Evolutionary conservation across 2,888 invertebrate genomes (phyloP).

Genomic region (Drosophila parthenogenetica): DNA sequence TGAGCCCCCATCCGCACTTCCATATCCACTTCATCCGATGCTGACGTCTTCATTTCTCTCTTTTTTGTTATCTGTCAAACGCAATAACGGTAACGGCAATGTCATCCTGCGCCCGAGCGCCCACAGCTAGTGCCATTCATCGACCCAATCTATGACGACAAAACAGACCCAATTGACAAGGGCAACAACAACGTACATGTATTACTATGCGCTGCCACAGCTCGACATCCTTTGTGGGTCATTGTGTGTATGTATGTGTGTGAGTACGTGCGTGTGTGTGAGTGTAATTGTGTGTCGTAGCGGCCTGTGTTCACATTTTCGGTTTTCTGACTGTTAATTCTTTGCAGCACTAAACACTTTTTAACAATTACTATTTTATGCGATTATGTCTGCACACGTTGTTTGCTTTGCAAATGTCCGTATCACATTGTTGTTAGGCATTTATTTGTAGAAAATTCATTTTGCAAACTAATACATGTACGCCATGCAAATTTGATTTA

Average conservation of each 20-base stretch:
- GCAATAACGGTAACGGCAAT: conserved; percentile 49
- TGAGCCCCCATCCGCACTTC: conserved; percentile 56
- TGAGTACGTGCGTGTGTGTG: conserved; percentile 19
- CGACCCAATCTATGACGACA: conserved; percentile 71
- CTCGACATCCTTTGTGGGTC: conserved; percentile 67
- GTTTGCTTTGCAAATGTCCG: not conserved
- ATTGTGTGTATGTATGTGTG: conserved; percentile 43
- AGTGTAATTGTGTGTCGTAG: conserved; percentile 26
- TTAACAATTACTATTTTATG: not conserved
- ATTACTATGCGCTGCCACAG: conserved; percentile 49
- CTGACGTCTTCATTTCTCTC: conserved; percentile 66
- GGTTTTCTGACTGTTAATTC: conserved; percentile 21
- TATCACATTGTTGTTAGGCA: conserved; percentile 40
- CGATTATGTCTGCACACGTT: not conserved
- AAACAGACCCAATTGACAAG: conserved; percentile 60
- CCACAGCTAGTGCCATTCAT: conserved; percentile 58
- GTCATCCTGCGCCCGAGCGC: conserved; percentile 52
- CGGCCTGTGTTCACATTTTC: conserved; percentile 56
- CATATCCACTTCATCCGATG: conserved; percentile 60
- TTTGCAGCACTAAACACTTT: conserved; percentile 14
- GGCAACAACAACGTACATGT: conserved; percentile 47
- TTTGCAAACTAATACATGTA: conserved; percentile 39
- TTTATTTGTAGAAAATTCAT: conserved; percentile 31
- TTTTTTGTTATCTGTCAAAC: conserved; percentile 58
- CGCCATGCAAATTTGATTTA: conserved; percentile 58